These are phyloP conservation scores for Heterocephalus glaber DNA, from an alignment of 2,113 vertebrate species.

Conservation along the genomic window DNA sequence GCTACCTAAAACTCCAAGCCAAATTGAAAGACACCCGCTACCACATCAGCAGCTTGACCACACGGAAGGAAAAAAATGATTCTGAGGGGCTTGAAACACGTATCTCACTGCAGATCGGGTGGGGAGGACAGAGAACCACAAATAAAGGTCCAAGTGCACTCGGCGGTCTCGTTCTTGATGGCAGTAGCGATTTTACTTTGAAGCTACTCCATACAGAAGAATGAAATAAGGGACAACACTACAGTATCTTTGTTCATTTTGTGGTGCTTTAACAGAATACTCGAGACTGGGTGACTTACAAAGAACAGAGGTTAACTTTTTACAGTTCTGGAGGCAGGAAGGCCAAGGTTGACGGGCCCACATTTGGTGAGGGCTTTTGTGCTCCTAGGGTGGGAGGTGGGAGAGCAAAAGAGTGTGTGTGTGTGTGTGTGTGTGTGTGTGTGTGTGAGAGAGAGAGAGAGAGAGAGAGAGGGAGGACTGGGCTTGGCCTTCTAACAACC, in stretches of 20 bases:
- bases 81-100: background rate
- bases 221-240: background rate
- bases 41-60: accelerated
- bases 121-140: background rate
- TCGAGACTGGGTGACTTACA: background rate
- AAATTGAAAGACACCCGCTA: background rate
- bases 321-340: background rate
- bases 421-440: no score
- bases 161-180: background rate
- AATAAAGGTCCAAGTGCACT: background rate
- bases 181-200: background rate
- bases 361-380: background rate
- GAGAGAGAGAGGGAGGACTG: background rate
- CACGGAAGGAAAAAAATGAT: background rate
- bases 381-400: background rate
- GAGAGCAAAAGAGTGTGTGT: no score
- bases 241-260: no score
- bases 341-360: background rate
- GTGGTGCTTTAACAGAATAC: background rate
- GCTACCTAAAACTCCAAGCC: background rate
- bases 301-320: background rate
- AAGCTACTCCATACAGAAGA: background rate
- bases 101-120: background rate
- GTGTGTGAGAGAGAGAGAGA: background rate
- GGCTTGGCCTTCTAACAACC: background rate